Conservation (phyloP, 2,888 invertebrate species). For the Torymus tubicola region DNA sequence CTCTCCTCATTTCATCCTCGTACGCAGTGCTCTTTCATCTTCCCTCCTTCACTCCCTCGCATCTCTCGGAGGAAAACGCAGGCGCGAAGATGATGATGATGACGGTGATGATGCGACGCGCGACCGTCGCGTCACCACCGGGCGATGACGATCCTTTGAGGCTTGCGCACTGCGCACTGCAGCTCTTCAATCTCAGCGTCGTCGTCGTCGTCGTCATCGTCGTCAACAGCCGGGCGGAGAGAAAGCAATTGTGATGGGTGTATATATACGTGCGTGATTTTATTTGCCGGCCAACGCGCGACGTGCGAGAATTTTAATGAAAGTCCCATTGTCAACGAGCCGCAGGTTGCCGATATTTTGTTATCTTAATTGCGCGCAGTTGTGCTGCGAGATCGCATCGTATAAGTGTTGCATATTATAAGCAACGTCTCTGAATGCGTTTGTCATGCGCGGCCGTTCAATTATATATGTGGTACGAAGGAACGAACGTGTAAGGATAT, state of each 20-base stretch:
- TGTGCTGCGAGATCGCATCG: not conserved
- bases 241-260: too few relatives aligned
- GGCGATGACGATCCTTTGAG: constrained; percentile 38
- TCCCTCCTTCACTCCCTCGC: not conserved
- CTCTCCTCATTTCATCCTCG: constrained; percentile 9
- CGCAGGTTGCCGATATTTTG: not conserved
- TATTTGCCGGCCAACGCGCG: constrained; percentile 20
- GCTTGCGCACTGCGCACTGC: not conserved
- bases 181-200: constrained; percentile 43
- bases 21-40: constrained; percentile 31
- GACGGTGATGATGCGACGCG: not conserved
- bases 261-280: not conserved
- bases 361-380: constrained; percentile 25
- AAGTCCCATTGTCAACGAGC: constrained; percentile 10
- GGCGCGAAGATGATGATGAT: constrained; percentile 37
- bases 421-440: too few relatives aligned
- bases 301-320: constrained; percentile 28
- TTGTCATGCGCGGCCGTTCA: too few relatives aligned
- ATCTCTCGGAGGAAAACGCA: constrained; percentile 28
- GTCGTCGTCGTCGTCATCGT: not conserved
- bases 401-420: too few relatives aligned
- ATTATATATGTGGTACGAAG: too few relatives aligned
- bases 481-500: too few relatives aligned
- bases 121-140: not conserved
- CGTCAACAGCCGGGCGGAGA: too few relatives aligned